Conservation (phyloP, 2,888 invertebrate species). For the Embidobia sp. region DNA sequence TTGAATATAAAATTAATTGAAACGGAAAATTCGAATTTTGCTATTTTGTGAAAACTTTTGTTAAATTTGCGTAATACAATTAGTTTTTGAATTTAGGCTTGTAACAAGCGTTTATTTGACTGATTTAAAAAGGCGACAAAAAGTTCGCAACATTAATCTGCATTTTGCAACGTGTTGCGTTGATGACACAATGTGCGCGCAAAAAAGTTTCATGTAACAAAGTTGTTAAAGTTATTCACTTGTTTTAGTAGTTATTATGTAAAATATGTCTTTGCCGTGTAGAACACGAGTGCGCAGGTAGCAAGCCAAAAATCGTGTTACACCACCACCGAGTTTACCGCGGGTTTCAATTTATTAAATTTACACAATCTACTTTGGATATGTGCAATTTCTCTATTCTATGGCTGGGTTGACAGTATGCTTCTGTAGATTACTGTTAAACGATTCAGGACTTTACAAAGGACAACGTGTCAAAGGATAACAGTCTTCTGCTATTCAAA, state of each 20-base stretch:
- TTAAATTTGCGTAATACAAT: no score
- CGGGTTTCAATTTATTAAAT: constrained; percentile 25
- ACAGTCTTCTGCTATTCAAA: no score
- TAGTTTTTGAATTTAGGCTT: no score
- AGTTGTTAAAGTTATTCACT: neutral
- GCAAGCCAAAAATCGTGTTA: constrained; percentile 13
- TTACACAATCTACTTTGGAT: constrained; percentile 22
- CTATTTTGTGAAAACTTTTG: no score
- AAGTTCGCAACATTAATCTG: neutral
- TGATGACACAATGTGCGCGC: neutral
- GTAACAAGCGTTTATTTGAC: no score
- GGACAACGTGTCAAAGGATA: constrained; percentile 18
- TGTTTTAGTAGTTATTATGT: constrained; percentile 4
- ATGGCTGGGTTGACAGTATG: constrained; percentile 16
- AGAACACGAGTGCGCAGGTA: neutral
- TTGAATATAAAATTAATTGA: no score
- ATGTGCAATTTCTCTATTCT: constrained; percentile 18
- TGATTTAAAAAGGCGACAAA: no score
- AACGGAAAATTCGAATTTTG: no score
- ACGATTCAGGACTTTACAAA: constrained; percentile 22
- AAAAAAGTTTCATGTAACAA: neutral
- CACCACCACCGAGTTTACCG: constrained; percentile 1
- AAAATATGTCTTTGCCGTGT: constrained; percentile 1
- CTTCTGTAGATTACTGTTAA: constrained; percentile 28
- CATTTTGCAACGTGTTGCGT: neutral